Percentiles rank a stretch among this genome's conserved stretches.
Conservation (phyloP, 2,797 vertebrate genomes). For the Spinibarbus caldwelli region DNA sequence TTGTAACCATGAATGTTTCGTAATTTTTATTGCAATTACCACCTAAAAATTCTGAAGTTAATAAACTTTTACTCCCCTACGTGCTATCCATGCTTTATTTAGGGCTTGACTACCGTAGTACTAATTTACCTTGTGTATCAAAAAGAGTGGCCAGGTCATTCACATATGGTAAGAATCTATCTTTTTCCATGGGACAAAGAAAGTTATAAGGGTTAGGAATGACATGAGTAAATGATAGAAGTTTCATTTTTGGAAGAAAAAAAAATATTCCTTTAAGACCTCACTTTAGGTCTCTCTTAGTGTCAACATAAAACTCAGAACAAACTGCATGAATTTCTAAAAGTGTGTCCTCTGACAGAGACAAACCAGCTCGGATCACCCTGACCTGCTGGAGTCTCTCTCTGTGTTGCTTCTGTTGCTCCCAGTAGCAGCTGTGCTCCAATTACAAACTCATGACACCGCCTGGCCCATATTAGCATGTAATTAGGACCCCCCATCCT, state of each 20-base stretch:
- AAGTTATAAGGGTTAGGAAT: neutral
- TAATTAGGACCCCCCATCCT: slow-evolving; percentile 80
- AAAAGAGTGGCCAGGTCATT: neutral
- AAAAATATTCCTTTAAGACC: neutral
- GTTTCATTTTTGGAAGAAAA: neutral
- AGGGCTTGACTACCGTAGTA: no score
- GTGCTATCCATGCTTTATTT: no score
- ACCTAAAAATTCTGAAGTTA: no score
- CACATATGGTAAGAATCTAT: neutral
- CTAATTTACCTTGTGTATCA: no score
- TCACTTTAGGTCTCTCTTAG: neutral
- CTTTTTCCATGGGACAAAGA: neutral
- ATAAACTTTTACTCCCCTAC: no score
- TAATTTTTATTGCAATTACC: no score
- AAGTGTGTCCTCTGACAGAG: slow-evolving; percentile 66
- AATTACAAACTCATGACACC: slow-evolving; percentile 85
- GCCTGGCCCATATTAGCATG: slow-evolving; percentile 84
- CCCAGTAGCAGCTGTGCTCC: slow-evolving; percentile 86
- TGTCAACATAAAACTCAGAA: neutral
- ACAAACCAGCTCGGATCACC: slow-evolving; percentile 69
- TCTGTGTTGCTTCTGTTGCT: slow-evolving; percentile 68
- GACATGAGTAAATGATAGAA: neutral
- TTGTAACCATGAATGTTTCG: no score
- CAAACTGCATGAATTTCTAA: slow-evolving; percentile 63
- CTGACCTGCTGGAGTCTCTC: slow-evolving; percentile 70